A percentile compares a stretch with the other conserved stretches of the same genome.
phyloP scores from a whole-genome alignment of 2,888 invertebrate genomes.

The Callinectes sapidus region DNA sequence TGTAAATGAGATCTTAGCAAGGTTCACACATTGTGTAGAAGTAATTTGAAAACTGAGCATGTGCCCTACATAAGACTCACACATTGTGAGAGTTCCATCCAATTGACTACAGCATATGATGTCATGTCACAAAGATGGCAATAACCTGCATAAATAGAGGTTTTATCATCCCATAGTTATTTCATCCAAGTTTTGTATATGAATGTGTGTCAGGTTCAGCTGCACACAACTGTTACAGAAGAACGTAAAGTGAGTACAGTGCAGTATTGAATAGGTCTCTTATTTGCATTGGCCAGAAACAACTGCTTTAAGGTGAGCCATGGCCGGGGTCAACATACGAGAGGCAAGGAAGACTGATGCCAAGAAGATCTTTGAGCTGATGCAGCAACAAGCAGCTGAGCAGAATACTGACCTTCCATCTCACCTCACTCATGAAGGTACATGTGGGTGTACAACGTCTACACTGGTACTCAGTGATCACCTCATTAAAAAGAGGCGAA shows the following conservation, averaged over 20 bases:
- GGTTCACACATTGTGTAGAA: too few relatives aligned
- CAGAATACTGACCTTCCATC: background rate
- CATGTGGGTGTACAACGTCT: background rate
- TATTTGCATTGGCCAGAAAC: background rate
- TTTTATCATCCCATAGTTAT: too few relatives aligned
- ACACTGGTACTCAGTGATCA: background rate
- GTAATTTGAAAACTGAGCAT: too few relatives aligned
- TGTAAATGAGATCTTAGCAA: too few relatives aligned
- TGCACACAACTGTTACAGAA: too few relatives aligned
- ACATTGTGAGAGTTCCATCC: too few relatives aligned
- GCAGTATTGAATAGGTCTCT: background rate
- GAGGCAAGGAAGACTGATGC: slow-evolving; percentile 29
- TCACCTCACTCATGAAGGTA: background rate
- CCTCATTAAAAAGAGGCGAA: background rate
- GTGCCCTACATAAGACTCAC: too few relatives aligned
- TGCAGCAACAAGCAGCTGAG: background rate
- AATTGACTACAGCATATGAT: too few relatives aligned
- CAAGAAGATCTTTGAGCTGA: background rate
- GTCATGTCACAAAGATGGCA: too few relatives aligned
- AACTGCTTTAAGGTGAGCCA: background rate
- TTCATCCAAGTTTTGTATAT: too few relatives aligned
- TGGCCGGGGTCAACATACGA: background rate
- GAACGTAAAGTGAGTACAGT: background rate
- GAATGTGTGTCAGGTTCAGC: too few relatives aligned
- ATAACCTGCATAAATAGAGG: too few relatives aligned